A percentile compares a stretch with the other conserved stretches of the same genome.
Evolutionary conservation across 2,888 invertebrate species (phyloP).

Genomic region (Mesorhabditis sp.): DNA sequence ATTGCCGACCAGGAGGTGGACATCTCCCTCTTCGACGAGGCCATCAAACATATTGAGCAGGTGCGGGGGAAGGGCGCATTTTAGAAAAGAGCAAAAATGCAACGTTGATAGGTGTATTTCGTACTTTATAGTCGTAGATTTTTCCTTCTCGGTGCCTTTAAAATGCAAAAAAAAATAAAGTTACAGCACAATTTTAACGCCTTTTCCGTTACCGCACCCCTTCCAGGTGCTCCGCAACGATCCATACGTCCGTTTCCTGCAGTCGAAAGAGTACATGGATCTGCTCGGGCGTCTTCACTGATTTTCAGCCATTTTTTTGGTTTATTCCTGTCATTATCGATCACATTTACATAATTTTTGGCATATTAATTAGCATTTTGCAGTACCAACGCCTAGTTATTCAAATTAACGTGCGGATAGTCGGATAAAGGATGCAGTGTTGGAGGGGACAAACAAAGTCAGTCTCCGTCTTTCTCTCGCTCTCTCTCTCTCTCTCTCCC

Average conservation of each 20-base stretch:
- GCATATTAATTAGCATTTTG: too few relatives aligned
- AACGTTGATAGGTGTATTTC: not conserved
- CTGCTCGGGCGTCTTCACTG: conserved; percentile 24
- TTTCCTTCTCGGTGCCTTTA: not conserved
- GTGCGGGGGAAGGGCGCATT: conserved; percentile 25
- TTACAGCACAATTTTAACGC: too few relatives aligned
- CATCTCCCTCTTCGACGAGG: conserved; percentile 52
- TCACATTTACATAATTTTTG: too few relatives aligned
- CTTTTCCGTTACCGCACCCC: not conserved
- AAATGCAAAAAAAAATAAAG: too few relatives aligned
- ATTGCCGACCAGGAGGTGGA: conserved; percentile 49
- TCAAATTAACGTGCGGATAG: too few relatives aligned
- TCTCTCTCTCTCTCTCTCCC: too few relatives aligned
- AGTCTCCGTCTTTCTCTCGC: too few relatives aligned
- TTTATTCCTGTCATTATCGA: too few relatives aligned
- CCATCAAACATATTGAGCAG: conserved; percentile 55
- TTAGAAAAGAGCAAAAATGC: not conserved
- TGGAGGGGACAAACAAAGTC: too few relatives aligned
- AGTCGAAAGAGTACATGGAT: conserved; percentile 42
- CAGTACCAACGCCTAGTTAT: too few relatives aligned
- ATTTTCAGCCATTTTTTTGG: not conserved
- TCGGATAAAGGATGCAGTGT: too few relatives aligned
- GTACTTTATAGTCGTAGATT: not conserved
- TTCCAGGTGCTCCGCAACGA: conserved; percentile 39
- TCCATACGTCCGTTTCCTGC: conserved; percentile 55